Conservation (phyloP, 2,888 invertebrate species). For the Mechanitis messenoides region DNA sequence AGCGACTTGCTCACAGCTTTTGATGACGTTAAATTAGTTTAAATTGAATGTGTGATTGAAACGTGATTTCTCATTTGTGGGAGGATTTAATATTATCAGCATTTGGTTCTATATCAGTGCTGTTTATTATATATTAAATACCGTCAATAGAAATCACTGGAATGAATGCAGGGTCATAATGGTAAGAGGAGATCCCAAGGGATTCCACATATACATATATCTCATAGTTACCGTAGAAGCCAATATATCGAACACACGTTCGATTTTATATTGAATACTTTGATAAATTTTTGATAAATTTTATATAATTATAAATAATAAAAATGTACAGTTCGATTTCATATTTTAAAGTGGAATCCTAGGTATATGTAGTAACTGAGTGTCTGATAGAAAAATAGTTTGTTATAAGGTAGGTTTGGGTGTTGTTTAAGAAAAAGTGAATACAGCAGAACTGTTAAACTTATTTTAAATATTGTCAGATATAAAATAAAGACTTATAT, state of each 20-base stretch:
- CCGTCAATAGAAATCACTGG: constrained; percentile 53
- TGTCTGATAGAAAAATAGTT: constrained; percentile 27
- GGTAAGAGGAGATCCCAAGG: constrained; percentile 41
- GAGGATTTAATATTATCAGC: constrained; percentile 23
- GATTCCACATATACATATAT: constrained; percentile 48
- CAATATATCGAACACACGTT: constrained; percentile 18
- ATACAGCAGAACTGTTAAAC: not conserved
- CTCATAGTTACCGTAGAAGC: constrained; percentile 32
- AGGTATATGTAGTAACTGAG: constrained; percentile 43
- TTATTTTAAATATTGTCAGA: not conserved
- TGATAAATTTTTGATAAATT: not conserved
- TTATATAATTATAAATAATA: constrained; percentile 19
- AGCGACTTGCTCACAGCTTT: constrained; percentile 61
- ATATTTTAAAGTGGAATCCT: constrained; percentile 42
- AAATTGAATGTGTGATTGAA: constrained; percentile 26
- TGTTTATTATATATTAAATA: constrained; percentile 21
- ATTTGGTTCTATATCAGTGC: constrained; percentile 30
- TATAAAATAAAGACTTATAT: not conserved
- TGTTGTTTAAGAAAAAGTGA: constrained; percentile 28
- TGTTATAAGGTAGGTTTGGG: constrained; percentile 27
- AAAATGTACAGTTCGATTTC: constrained; percentile 11
- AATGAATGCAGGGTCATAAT: constrained; percentile 52
- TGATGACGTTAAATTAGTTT: constrained; percentile 63
- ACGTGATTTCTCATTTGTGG: constrained; percentile 30
- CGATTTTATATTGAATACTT: not conserved